Conservation (phyloP, 1,140 invertebrate species). For the Bombus picipes region DNA sequence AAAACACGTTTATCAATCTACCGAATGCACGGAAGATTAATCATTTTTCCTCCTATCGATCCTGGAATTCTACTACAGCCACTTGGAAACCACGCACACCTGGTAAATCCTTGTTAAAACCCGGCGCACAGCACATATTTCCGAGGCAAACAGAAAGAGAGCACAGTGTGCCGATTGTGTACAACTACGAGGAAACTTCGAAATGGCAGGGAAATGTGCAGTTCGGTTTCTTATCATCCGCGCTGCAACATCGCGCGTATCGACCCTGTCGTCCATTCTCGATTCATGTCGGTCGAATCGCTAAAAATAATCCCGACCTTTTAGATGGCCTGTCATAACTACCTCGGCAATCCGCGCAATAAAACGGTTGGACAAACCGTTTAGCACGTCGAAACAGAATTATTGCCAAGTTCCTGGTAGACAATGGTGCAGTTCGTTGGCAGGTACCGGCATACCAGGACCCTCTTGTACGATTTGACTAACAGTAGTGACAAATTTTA, state of each 20-base stretch:
- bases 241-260: constrained; percentile 31
- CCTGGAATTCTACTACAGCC: not conserved
- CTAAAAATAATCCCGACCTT: constrained; percentile 50
- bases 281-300: constrained; percentile 14
- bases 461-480: too few relatives aligned
- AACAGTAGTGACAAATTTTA: too few relatives aligned
- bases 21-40: constrained; percentile 12
- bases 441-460: not conserved
- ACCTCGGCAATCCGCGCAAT: constrained; percentile 1
- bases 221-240: constrained; percentile 39
- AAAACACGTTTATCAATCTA: not conserved
- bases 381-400: not conserved
- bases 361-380: constrained; percentile 1
- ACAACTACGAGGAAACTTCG: not conserved
- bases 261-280: constrained; percentile 23
- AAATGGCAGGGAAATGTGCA: constrained; percentile 43
- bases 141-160: constrained; percentile 12
- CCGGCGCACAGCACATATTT: not conserved
- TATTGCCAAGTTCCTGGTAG: not conserved
- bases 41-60: not conserved
- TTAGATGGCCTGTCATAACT: constrained; percentile 15
- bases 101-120: constrained; percentile 27
- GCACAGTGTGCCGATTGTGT: constrained; percentile 60
- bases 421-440: not conserved
- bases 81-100: constrained; percentile 48